phyloP scores from a whole-genome alignment of 2,113 vertebrate genomes.

The Eolophus roseicapilla region DNA sequence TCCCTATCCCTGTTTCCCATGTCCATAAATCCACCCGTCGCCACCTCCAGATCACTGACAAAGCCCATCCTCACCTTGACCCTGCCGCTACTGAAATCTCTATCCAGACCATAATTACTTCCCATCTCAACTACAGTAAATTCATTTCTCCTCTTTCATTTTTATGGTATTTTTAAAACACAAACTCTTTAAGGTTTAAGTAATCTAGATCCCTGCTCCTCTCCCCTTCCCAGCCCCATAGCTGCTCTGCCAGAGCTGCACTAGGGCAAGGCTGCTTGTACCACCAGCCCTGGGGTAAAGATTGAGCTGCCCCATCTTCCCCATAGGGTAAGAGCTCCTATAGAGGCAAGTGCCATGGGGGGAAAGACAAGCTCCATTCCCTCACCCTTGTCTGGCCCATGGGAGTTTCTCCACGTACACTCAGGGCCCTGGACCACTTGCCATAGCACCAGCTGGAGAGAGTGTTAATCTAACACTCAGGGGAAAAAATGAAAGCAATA shows the following conservation, averaged over 20 bases:
- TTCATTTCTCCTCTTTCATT: background rate
- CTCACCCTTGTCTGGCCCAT: background rate
- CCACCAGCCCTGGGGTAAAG: accelerated
- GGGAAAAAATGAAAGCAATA: background rate
- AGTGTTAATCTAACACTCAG: accelerated
- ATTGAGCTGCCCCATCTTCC: background rate
- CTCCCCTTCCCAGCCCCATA: background rate
- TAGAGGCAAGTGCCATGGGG: background rate
- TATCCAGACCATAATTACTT: conserved; percentile 1
- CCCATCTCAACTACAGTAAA: background rate
- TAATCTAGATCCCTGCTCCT: background rate
- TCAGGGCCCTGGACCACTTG: background rate
- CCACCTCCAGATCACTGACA: background rate
- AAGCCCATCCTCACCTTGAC: conserved; percentile 38
- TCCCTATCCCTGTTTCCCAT: background rate
- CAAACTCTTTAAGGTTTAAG: background rate
- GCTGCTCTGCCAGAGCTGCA: background rate
- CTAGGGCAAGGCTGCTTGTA: accelerated
- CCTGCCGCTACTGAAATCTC: background rate
- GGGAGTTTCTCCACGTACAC: background rate
- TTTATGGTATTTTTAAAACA: background rate
- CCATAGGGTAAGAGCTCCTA: accelerated
- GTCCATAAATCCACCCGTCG: background rate
- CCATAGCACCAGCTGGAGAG: accelerated
- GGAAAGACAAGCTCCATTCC: accelerated